Evolutionary conservation across 1,140 invertebrate species (phyloP).

Genomic region (Penaeus vannamei): DNA sequence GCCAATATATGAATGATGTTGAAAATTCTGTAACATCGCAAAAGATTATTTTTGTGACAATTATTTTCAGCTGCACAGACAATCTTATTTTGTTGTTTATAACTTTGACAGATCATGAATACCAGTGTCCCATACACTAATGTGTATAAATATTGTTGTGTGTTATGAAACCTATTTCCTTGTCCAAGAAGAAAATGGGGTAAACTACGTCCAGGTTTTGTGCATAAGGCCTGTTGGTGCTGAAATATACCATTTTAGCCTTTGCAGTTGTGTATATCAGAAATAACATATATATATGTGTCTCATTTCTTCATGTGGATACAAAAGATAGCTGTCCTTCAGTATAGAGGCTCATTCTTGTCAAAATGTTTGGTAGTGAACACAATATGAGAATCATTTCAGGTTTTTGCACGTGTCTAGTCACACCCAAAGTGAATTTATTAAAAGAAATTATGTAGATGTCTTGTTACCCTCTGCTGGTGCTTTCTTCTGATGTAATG

Average conservation of each 20-base stretch:
- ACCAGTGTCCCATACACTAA: constrained; percentile 4
- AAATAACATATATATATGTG: constrained; percentile 44
- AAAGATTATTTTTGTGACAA: too few species aligned
- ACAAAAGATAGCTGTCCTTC: constrained; percentile 47
- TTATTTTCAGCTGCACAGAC: neutral
- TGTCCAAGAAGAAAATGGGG: constrained; percentile 19
- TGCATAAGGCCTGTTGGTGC: constrained; percentile 34
- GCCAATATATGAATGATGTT: constrained; percentile 35
- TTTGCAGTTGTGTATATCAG: constrained; percentile 47
- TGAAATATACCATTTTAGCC: constrained; percentile 4
- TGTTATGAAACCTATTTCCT: constrained; percentile 20
- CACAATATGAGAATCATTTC: constrained; percentile 48
- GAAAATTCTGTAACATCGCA: too few species aligned
- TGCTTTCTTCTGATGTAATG: constrained; percentile 56
- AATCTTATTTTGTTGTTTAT: neutral
- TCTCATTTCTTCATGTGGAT: constrained; percentile 37
- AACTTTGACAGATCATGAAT: neutral
- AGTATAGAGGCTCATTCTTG: constrained; percentile 40
- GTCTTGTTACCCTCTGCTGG: constrained; percentile 58
- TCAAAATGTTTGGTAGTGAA: constrained; percentile 48
- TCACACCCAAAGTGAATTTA: constrained; percentile 66
- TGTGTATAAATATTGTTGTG: neutral
- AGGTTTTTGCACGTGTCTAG: constrained; percentile 65
- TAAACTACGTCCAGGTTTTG: constrained; percentile 35
- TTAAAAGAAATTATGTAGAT: constrained; percentile 56